Percentiles rank a stretch among this genome's conserved stretches.
Evolutionary conservation across 2,888 invertebrate species (phyloP).

Genomic region (Cotesia congregata): DNA sequence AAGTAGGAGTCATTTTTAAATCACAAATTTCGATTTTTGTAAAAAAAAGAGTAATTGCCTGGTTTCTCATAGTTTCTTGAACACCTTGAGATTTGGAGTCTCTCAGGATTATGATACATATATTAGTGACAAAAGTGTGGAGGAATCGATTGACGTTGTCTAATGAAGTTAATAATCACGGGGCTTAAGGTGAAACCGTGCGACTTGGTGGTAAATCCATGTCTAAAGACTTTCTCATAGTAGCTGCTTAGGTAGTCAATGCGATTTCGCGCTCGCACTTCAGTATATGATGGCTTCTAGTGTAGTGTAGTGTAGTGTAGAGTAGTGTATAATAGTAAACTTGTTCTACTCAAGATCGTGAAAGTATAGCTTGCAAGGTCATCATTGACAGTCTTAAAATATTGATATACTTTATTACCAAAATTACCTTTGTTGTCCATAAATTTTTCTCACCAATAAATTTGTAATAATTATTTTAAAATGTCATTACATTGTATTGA

Average conservation of each 20-base stretch:
- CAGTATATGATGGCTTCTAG: neutral
- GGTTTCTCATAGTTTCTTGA: too few relatives aligned
- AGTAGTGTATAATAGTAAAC: slow-evolving; percentile 4
- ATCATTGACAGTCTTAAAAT: neutral
- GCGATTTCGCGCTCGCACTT: slow-evolving; percentile 10
- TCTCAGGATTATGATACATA: neutral
- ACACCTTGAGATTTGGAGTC: too few relatives aligned
- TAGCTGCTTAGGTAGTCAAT: slow-evolving; percentile 31
- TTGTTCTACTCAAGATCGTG: slow-evolving; percentile 5
- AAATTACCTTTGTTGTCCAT: neutral
- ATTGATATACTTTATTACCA: neutral
- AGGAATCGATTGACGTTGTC: neutral
- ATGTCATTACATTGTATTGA: too few relatives aligned
- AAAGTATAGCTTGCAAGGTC: slow-evolving; percentile 20
- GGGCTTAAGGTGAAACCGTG: slow-evolving; percentile 27
- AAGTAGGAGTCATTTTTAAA: too few relatives aligned
- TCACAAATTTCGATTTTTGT: too few relatives aligned
- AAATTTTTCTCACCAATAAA: neutral
- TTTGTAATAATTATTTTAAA: too few relatives aligned
- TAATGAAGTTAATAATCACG: slow-evolving; percentile 10
- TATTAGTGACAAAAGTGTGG: neutral
- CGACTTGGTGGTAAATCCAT: slow-evolving; percentile 21
- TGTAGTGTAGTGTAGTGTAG: neutral
- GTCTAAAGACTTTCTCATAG: slow-evolving; percentile 29
- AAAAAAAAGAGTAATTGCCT: too few relatives aligned